These are phyloP conservation scores for Calonectris borealis DNA, from an alignment of 2,113 vertebrate species.

Conservation along the genomic window DNA sequence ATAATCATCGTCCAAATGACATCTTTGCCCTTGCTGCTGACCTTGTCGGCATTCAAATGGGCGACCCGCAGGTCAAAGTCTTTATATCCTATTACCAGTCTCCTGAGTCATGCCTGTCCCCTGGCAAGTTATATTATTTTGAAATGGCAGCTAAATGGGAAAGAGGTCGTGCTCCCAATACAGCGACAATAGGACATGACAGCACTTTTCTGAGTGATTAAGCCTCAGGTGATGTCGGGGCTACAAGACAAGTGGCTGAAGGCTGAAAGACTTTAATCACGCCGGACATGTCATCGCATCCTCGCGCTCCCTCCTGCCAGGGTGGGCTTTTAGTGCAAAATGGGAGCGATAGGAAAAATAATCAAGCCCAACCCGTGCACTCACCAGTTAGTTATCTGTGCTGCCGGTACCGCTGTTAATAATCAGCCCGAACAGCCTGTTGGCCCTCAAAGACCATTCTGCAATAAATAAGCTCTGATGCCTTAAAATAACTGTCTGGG, in stretches of 20 bases:
- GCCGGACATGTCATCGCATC: not conserved
- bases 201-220: slow-evolving; percentile 52
- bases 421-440: not conserved
- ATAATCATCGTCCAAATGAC: not conserved
- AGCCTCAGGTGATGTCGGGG: slow-evolving; percentile 37
- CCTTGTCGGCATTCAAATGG: not conserved
- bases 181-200: slow-evolving; percentile 53
- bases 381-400: not conserved
- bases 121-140: slow-evolving; percentile 14
- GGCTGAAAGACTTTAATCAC: slow-evolving; percentile 38
- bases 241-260: slow-evolving; percentile 36
- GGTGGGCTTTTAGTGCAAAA: not conserved
- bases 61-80: not conserved
- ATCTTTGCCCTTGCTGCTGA: not conserved
- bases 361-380: not conserved
- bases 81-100: slow-evolving; percentile 27
- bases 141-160: slow-evolving; percentile 46
- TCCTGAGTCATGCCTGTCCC: slow-evolving; percentile 26
- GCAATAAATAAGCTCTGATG: slow-evolving; percentile 26
- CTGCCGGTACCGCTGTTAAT: not conserved
- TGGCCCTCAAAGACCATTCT: not conserved
- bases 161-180: slow-evolving; percentile 56
- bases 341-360: not conserved
- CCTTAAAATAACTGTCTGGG: not conserved
- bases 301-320: not conserved